Percentiles rank a stretch among this genome's conserved stretches.
Conservation (phyloP, 2,113 vertebrate species). For the Morphnarchus princeps region DNA sequence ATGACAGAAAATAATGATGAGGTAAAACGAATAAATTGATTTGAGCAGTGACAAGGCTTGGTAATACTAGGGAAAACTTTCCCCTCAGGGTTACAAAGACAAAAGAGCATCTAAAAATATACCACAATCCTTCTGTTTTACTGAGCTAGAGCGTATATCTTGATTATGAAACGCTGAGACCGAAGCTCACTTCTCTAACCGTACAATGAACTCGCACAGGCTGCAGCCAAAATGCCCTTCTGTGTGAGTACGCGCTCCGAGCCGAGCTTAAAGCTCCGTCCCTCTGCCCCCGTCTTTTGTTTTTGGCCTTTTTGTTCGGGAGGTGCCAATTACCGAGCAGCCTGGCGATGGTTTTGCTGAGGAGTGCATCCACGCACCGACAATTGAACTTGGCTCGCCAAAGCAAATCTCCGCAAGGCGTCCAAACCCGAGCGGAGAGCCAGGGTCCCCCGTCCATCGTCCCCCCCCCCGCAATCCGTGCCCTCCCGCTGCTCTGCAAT, state of each 20-base stretch:
- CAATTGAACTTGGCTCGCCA: background rate
- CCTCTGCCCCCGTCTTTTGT: background rate
- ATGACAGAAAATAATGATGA: background rate
- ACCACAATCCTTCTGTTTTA: background rate
- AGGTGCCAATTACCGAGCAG: background rate
- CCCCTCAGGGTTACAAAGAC: background rate
- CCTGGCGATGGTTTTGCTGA: background rate
- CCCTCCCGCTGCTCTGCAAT: background rate
- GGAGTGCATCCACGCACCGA: background rate
- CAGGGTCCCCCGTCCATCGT: background rate
- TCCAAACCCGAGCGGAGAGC: accelerated
- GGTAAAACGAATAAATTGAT: background rate
- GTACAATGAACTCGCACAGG: background rate
- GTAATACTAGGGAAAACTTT: background rate
- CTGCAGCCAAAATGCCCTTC: background rate
- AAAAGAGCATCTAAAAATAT: background rate
- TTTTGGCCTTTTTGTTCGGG: slow-evolving; percentile 3
- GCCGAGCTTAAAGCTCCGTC: accelerated
- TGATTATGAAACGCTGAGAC: background rate
- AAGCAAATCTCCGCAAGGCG: background rate
- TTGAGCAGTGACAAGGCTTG: background rate
- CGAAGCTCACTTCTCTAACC: background rate
- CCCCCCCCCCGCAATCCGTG: accelerated
- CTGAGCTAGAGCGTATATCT: background rate
- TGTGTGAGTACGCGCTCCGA: background rate